These are phyloP conservation scores for Choristoneura rosaceana DNA, from an alignment of 2,888 invertebrate genomes.

Conservation along the genomic window DNA sequence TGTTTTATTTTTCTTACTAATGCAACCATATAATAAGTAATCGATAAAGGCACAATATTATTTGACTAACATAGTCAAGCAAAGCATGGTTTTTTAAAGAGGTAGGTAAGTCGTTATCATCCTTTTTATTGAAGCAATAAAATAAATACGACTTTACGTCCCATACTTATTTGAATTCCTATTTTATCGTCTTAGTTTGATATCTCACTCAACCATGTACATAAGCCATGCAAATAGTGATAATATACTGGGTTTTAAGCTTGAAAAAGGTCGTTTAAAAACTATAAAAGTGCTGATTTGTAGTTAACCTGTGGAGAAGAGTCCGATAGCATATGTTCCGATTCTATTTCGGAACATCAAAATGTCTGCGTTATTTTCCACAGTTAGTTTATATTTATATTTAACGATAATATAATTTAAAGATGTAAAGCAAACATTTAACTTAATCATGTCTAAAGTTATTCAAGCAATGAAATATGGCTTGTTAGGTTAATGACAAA, in stretches of 20 bases:
- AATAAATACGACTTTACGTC: slow-evolving; percentile 11
- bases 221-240: slow-evolving; percentile 15
- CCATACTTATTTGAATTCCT: neutral
- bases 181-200: slow-evolving; percentile 9
- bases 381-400: neutral
- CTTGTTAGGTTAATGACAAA: slow-evolving; percentile 27
- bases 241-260: slow-evolving; percentile 11
- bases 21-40: no score
- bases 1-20: no score
- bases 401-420: slow-evolving; percentile 9
- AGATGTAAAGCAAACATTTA: slow-evolving; percentile 10
- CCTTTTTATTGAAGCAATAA: neutral
- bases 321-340: slow-evolving; percentile 50
- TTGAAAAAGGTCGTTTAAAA: slow-evolving; percentile 14
- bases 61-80: neutral
- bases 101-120: neutral
- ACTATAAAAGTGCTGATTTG: slow-evolving; percentile 21
- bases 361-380: neutral
- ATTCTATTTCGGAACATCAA: slow-evolving; percentile 50
- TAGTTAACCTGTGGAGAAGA: slow-evolving; percentile 52
- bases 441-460: slow-evolving; percentile 12
- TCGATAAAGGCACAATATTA: neutral
- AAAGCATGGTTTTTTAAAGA: neutral
- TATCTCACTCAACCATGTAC: slow-evolving; percentile 13
- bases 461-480: slow-evolving; percentile 17